Evolutionary conservation across 2,888 invertebrate species (phyloP).

Genomic region (Drosophila barbarae): DNA sequence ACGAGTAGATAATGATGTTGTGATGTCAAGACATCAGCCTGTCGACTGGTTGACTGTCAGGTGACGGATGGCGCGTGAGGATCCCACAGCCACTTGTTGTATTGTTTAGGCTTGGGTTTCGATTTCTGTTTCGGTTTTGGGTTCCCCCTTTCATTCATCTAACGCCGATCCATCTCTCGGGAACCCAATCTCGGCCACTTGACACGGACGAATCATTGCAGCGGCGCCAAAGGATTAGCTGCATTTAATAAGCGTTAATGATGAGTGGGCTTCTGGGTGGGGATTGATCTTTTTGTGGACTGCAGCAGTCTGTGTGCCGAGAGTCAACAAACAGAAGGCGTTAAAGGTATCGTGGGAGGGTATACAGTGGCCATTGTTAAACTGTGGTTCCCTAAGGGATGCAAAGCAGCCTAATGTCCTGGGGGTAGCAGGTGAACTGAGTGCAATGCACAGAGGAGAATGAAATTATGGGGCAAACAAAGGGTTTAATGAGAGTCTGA

Average conservation of each 20-base stretch:
- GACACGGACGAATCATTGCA: conserved; percentile 12
- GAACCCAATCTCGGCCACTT: conserved; percentile 20
- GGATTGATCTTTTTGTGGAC: conserved; percentile 34
- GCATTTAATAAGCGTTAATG: conserved; percentile 50
- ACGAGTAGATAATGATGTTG: conserved; percentile 70
- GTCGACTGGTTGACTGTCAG: conserved; percentile 46
- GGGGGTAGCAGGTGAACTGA: conserved; percentile 20
- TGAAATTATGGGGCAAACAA: conserved; percentile 3
- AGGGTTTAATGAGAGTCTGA: no score
- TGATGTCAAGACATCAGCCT: conserved; percentile 72
- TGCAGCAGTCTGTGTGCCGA: conserved; percentile 11
- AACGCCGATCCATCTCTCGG: conserved; percentile 17
- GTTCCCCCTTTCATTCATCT: conserved; percentile 23
- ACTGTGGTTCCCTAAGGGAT: conserved; percentile 30
- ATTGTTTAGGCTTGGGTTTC: conserved; percentile 32
- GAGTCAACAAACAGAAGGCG: conserved; percentile 40
- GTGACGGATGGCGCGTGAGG: conserved; percentile 68
- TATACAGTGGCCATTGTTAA: conserved; percentile 35
- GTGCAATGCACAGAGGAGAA: conserved; percentile 9
- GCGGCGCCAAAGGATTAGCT: conserved; percentile 59
- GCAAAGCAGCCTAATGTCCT: conserved; percentile 37
- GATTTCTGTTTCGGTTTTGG: conserved; percentile 19
- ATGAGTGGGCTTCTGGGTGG: conserved; percentile 19
- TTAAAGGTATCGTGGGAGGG: conserved; percentile 1
- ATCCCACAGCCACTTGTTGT: conserved; percentile 57